Evolutionary conservation across 1,140 invertebrate species (phyloP).

Genomic region (Caenorhabditis brenneri): DNA sequence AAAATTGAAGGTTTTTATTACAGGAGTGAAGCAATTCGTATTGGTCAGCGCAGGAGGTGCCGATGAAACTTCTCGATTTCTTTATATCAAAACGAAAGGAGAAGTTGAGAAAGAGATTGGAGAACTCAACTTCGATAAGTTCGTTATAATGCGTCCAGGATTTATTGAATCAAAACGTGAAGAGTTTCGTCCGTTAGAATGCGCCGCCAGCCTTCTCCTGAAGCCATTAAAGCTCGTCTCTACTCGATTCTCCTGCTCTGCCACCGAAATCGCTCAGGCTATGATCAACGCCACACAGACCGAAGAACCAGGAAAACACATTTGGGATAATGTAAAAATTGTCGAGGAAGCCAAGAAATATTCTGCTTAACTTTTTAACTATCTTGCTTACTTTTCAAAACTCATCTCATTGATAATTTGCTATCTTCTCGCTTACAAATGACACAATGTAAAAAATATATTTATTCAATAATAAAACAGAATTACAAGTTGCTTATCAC

Average conservation of each 20-base stretch:
- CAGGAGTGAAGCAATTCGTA: constrained; percentile 73
- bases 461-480: constrained; percentile 17
- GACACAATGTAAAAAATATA: not conserved
- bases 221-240: constrained; percentile 6
- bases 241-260: constrained; percentile 7
- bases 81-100: constrained; percentile 71
- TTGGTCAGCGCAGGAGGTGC: constrained; percentile 73
- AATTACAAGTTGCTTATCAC: constrained; percentile 14
- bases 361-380: too few species aligned
- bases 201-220: not conserved
- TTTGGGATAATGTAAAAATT: constrained; percentile 8
- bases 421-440: too few species aligned
- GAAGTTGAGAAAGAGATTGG: constrained; percentile 51
- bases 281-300: constrained; percentile 19
- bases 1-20: too few species aligned
- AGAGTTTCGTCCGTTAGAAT: constrained; percentile 45
- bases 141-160: constrained; percentile 50
- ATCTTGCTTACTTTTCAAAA: too few species aligned
- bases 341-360: not conserved
- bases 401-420: too few species aligned
- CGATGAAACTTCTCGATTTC: constrained; percentile 71
- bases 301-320: not conserved
- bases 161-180: constrained; percentile 38
- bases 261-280: constrained; percentile 8
- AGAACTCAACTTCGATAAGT: constrained; percentile 51